Evolutionary conservation across 2,797 vertebrate genomes (phyloP).

Genomic region (Lacerta viridis): DNA sequence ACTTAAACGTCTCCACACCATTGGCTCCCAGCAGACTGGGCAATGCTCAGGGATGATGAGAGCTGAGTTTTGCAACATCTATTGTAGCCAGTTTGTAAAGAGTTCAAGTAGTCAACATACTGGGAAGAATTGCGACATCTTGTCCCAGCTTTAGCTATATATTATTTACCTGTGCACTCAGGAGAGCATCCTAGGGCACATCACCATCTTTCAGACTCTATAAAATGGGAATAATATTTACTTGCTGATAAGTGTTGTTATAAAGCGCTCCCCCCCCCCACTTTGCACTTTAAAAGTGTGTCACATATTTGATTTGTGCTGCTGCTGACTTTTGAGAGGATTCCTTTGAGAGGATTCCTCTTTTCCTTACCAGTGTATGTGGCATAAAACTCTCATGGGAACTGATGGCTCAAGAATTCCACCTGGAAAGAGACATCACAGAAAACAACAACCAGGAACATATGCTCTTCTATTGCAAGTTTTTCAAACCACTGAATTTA

Average conservation of each 20-base stretch:
- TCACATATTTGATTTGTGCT: neutral
- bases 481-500: conserved; percentile 52
- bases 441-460: neutral
- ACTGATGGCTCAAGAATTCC: neutral
- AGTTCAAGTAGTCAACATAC: no score
- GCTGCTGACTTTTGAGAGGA: neutral
- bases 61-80: no score
- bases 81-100: no score
- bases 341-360: neutral
- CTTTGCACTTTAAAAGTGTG: neutral
- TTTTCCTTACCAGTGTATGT: neutral
- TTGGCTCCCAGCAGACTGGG: no score
- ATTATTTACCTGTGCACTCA: neutral
- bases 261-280: neutral
- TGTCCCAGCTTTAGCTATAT: neutral
- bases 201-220: neutral
- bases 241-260: neutral
- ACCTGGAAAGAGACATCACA: neutral
- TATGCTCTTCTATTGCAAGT: neutral
- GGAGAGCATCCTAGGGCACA: neutral
- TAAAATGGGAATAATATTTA: neutral
- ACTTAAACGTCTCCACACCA: no score
- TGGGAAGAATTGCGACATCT: neutral
- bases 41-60: no score
- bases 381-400: neutral